A percentile compares a stretch with the other conserved stretches of the same genome.
Conservation (phyloP, 2,797 vertebrate species). For the Manis pentadactyla region DNA sequence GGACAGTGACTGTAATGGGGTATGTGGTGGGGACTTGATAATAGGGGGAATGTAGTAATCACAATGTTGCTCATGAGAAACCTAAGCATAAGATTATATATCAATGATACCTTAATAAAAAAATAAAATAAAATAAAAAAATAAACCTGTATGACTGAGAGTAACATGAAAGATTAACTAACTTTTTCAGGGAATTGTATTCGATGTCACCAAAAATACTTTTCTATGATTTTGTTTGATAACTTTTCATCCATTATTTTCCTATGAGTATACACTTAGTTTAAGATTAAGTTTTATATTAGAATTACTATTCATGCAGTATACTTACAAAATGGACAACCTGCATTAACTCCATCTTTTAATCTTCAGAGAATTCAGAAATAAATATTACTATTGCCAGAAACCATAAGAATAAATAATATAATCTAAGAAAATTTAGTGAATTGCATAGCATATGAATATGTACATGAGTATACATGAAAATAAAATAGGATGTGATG, state of each 20-base stretch:
- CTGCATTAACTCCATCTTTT: not conserved
- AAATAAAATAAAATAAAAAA: not conserved
- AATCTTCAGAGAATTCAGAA: not conserved
- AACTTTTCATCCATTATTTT: not conserved
- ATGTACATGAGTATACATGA: not conserved
- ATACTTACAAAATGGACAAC: not conserved
- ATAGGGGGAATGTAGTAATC: no score
- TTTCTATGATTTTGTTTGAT: not conserved
- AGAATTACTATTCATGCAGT: not conserved
- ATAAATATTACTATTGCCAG: not conserved
- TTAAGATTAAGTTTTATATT: not conserved
- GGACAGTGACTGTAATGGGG: no score
- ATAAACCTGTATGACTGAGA: not conserved
- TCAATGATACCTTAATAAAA: no score
- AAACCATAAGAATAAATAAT: not conserved
- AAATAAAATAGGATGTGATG: not conserved
- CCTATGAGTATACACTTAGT: not conserved
- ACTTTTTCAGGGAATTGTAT: not conserved
- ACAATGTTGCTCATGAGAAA: no score
- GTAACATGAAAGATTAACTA: not conserved
- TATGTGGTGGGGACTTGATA: no score
- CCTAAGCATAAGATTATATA: no score
- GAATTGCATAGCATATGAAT: not conserved
- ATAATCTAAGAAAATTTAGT: not conserved
- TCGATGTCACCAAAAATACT: not conserved